Evolutionary conservation across 2,888 invertebrate genomes (phyloP), one percentile per base, ranked within the genome.

Genomic region (Campoplex nolae): DNA sequence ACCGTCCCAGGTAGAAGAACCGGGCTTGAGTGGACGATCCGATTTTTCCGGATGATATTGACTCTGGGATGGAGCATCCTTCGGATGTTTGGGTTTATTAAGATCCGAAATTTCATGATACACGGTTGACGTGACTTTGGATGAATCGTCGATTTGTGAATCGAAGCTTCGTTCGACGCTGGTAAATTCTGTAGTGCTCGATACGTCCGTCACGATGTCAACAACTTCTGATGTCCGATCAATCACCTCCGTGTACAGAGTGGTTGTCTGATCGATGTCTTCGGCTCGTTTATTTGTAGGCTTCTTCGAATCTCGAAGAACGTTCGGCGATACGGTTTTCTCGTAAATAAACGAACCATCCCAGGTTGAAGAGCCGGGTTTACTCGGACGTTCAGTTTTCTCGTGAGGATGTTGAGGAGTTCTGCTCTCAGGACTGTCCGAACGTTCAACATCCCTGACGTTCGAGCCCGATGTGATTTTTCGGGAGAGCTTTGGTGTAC

Each of bases 1-100:
- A 62, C 92, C 92, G 7, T 92, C 92, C 92, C 92, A 92, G 9
- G 92, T 92, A 4, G 92, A 92, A 6, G 91, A 88, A 0, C 92
- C 92, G 0, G 91, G 92, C 65, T 92, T 92, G 1, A 81, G 87
- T 11, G 92, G 92, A 32, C 92, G 88, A 0, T 28, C 28, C 1
- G 86, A 68, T 35, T 88, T 85, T 3, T 91, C 91, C 13, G 67
- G 54, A 74, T 88, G 86, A 67, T 88, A 82, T 13, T 82, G 79
- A 18, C 80, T 81, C 42, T 35, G 56, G 35, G 83, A 62, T 70
- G 79, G 68, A 6, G 42, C 65, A 11, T 84, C 88, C 6, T 56
- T 62, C 9, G 84, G 78, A 67, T 79, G 80, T 77, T 74, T 88
- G n/a, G 45, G 65, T n/a, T 28, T 90, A 4, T 88, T 74, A 2